These are phyloP conservation scores for Botia kubotai DNA, from an alignment of 2,797 vertebrate species.

Conservation along the genomic window DNA sequence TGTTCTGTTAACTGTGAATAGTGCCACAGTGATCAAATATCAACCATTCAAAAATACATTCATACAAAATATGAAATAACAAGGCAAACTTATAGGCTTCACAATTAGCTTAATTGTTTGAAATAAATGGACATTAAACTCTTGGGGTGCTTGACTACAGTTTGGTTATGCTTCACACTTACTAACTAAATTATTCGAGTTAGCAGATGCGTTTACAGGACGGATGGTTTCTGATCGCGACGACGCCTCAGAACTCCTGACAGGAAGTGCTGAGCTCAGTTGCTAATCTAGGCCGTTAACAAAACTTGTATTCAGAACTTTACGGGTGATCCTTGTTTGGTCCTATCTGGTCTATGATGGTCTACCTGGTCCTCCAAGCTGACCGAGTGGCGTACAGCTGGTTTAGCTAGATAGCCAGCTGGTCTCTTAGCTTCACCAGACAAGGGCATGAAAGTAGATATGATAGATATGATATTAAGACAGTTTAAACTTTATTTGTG, in stretches of 20 bases:
- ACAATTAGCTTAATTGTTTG: not conserved
- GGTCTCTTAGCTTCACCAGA: too few species aligned
- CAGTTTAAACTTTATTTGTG: not conserved
- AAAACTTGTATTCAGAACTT: not conserved
- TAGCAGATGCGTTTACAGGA: not conserved
- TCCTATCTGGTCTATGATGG: too few species aligned
- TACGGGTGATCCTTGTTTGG: too few species aligned
- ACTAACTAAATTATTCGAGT: constrained; percentile 1
- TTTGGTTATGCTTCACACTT: not conserved
- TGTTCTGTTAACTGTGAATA: not conserved
- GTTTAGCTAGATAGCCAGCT: too few species aligned
- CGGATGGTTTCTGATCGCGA: not conserved
- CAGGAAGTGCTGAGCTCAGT: not conserved
- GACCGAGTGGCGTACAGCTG: too few species aligned
- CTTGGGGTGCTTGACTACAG: not conserved
- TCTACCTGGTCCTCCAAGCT: too few species aligned
- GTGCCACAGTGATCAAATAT: not conserved
- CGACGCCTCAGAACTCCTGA: not conserved
- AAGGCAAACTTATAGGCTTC: not conserved
- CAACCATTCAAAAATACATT: constrained; percentile 5
- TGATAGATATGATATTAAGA: too few species aligned
- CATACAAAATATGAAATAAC: not conserved
- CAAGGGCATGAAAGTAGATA: too few species aligned
- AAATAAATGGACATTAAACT: not conserved
- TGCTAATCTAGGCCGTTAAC: not conserved